phyloP scores from a whole-genome alignment of 1,140 invertebrate species.

The Laodelphax striatellus region DNA sequence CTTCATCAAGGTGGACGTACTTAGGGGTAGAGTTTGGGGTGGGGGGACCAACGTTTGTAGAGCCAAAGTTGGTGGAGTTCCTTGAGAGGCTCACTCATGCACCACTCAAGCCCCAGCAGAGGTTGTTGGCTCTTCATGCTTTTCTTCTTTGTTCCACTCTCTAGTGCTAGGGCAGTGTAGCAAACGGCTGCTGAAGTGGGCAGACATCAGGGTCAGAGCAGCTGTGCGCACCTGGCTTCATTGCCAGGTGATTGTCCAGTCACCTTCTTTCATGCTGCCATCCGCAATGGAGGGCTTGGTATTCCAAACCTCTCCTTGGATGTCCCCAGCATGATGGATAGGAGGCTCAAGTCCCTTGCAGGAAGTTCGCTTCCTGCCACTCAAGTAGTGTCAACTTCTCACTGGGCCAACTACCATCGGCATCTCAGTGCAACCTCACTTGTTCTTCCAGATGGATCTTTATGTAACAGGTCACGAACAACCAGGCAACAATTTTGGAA shows the following conservation, averaged over 20 bases:
- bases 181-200: conserved; percentile 19
- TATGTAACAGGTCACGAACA: background rate
- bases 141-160: conserved; percentile 25
- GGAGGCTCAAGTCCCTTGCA: background rate
- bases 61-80: background rate
- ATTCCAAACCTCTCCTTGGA: conserved; percentile 11
- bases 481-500: background rate
- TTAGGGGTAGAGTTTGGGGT: background rate
- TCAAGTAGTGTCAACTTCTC: background rate
- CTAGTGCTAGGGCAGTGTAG: conserved; percentile 22
- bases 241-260: conserved; percentile 27
- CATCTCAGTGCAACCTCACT: background rate
- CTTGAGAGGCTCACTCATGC: conserved; percentile 22
- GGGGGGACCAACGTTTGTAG: background rate
- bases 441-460: background rate
- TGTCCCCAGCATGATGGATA: background rate
- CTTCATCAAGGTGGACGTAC: background rate
- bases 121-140: conserved; percentile 6
- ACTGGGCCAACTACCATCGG: background rate
- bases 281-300: conserved; percentile 25
- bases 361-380: background rate
- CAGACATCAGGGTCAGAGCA: background rate
- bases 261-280: conserved; percentile 26
- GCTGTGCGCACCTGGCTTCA: conserved; percentile 25
- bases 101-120: conserved; percentile 28